These are phyloP conservation scores for Nixonia krombeini DNA, from an alignment of 1,140 invertebrate species.

Conservation along the genomic window DNA sequence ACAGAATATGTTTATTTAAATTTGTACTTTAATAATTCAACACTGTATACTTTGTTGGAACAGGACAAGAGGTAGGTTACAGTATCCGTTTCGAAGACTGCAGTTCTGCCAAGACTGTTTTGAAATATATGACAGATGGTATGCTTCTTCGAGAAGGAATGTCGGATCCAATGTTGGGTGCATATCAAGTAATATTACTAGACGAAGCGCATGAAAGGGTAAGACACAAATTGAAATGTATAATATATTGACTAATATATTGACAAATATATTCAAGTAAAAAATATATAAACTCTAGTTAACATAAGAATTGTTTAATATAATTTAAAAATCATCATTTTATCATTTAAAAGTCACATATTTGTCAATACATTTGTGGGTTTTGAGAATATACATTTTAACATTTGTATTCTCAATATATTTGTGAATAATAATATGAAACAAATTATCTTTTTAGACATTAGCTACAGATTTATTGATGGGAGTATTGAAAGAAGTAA, in stretches of 20 bases:
- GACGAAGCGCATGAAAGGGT: conserved; percentile 98
- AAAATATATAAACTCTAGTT: no score
- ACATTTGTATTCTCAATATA: no score
- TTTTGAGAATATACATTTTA: no score
- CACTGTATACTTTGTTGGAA: conserved; percentile 1
- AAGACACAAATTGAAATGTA: no score
- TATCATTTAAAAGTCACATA: no score
- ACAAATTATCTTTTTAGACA: conserved; percentile 72
- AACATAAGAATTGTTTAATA: no score
- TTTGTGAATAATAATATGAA: not conserved
- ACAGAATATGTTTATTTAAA: not conserved
- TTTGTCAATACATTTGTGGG: no score
- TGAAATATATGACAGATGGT: conserved; percentile 99
- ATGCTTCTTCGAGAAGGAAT: conserved; percentile 99
- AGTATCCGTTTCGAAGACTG: conserved; percentile 99
- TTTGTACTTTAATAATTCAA: no score
- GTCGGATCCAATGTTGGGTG: conserved; percentile 98
- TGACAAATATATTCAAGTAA: no score
- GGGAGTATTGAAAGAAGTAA: conserved; percentile 98
- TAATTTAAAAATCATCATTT: no score
- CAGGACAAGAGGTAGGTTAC: conserved; percentile 96
- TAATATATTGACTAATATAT: no score
- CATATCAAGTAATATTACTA: conserved; percentile 95
- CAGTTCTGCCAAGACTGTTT: conserved; percentile 92
- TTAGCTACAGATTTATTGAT: conserved; percentile 99